A percentile compares a stretch with the other conserved stretches of the same genome.
phyloP scores from a whole-genome alignment of 2,113 vertebrate genomes.

The Podarcis cretensis region DNA sequence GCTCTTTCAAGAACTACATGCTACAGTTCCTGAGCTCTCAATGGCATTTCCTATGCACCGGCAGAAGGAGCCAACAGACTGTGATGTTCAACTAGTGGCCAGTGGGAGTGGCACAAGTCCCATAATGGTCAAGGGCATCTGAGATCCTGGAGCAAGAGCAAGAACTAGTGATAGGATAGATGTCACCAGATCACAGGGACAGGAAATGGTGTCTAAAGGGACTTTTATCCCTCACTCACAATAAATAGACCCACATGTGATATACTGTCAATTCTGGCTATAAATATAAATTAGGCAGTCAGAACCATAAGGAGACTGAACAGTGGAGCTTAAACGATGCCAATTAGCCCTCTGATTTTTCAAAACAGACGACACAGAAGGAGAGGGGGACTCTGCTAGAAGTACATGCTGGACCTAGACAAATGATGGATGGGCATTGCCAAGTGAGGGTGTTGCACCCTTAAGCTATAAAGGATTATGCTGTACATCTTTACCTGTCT shows the following conservation, averaged over 20 bases:
- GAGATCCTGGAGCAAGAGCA: too few species aligned
- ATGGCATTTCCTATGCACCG: too few species aligned
- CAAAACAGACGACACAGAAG: background rate
- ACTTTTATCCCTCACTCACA: background rate
- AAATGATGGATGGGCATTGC: background rate
- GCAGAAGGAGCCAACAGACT: too few species aligned
- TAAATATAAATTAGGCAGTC: background rate
- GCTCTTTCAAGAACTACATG: too few species aligned
- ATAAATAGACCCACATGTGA: background rate
- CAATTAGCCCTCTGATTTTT: background rate
- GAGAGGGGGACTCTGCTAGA: background rate
- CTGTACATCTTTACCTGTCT: slow-evolving; percentile 70
- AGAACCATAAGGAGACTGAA: background rate
- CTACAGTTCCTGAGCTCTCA: too few species aligned
- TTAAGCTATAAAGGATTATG: background rate
- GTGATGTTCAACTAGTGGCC: too few species aligned
- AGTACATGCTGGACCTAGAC: background rate
- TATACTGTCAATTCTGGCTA: background rate
- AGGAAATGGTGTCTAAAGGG: background rate
- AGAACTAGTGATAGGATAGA: too few species aligned
- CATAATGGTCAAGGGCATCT: too few species aligned
- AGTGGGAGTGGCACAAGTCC: too few species aligned
- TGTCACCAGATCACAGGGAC: background rate
- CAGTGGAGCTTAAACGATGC: background rate
- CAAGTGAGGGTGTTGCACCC: background rate